Percentiles rank a stretch among this genome's conserved stretches.
phyloP scores from a whole-genome alignment of 1,140 invertebrate species.

The Hycleus cichorii region DNA sequence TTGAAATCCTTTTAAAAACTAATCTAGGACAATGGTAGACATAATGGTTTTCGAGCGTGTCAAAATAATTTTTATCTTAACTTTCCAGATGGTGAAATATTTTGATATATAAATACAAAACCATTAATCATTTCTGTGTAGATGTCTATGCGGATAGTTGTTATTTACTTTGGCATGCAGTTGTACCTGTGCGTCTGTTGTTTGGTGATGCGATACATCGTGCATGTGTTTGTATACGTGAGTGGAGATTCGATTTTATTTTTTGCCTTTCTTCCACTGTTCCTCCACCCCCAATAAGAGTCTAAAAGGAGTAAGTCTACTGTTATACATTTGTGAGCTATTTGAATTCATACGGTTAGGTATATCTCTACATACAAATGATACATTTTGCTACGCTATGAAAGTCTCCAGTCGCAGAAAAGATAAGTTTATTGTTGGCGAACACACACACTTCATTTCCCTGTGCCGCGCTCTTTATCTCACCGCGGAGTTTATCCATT shows the following conservation, averaged over 20 bases:
- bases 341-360: conserved; percentile 26
- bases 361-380: conserved; percentile 31
- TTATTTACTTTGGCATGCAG: conserved; percentile 4
- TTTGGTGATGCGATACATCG: not conserved
- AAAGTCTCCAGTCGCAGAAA: conserved; percentile 33
- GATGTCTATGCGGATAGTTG: not conserved
- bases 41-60: conserved; percentile 1
- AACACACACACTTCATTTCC: conserved; percentile 36
- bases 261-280: not conserved
- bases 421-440: conserved; percentile 35
- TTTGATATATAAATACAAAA: conserved; percentile 17
- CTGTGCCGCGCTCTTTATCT: conserved; percentile 32
- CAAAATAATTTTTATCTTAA: conserved; percentile 7
- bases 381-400: conserved; percentile 32
- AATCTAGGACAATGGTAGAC: no score
- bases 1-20: no score
- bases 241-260: not conserved
- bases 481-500: conserved; percentile 36
- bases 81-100: conserved; percentile 16
- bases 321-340: conserved; percentile 24
- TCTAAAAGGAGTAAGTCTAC: not conserved
- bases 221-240: not conserved
- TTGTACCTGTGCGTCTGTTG: conserved; percentile 10
- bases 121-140: conserved; percentile 15
- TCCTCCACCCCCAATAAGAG: not conserved